Percentiles rank a stretch among this genome's conserved stretches.
Evolutionary conservation across 2,113 vertebrate genomes (phyloP).

Genomic region (Semnopithecus entellus): DNA sequence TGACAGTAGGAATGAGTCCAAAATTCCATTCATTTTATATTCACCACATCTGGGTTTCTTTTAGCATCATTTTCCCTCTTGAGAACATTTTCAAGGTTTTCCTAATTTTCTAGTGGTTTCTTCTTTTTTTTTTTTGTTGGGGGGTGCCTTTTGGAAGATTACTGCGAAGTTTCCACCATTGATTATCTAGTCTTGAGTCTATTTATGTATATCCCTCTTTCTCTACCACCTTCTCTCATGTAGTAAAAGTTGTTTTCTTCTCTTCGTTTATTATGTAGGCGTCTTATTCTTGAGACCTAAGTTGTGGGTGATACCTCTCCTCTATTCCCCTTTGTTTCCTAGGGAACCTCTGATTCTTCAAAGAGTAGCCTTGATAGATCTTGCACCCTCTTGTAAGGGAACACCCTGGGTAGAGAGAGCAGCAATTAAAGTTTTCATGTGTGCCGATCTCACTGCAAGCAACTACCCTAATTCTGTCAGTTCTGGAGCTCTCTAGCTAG

Average conservation of each 20-base stretch:
- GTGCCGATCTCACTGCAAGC: background rate
- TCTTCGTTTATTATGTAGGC: background rate
- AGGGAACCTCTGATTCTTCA: background rate
- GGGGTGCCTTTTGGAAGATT: constrained; percentile 60
- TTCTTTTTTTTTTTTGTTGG: background rate
- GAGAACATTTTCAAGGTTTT: constrained; percentile 80
- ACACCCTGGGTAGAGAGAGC: background rate
- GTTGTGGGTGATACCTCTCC: background rate
- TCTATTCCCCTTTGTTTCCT: background rate
- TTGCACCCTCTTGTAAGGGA: background rate
- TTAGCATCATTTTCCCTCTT: constrained; percentile 78
- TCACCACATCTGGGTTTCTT: constrained; percentile 80
- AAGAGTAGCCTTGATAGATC: background rate
- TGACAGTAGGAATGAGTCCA: constrained; percentile 79
- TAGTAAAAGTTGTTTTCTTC: background rate
- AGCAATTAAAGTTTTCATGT: background rate
- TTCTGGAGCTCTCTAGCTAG: background rate
- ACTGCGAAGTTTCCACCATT: constrained; percentile 64
- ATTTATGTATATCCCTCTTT: constrained; percentile 36
- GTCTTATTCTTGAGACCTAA: constrained; percentile 28
- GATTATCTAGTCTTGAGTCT: constrained; percentile 62
- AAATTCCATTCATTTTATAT: constrained; percentile 80
- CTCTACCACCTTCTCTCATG: background rate
- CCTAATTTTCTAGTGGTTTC: constrained; percentile 73
- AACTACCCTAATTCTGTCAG: background rate